A percentile compares a stretch with the other conserved stretches of the same genome.
Conservation (phyloP, 2,797 vertebrate species). For the Bryconaethiops microstoma region DNA sequence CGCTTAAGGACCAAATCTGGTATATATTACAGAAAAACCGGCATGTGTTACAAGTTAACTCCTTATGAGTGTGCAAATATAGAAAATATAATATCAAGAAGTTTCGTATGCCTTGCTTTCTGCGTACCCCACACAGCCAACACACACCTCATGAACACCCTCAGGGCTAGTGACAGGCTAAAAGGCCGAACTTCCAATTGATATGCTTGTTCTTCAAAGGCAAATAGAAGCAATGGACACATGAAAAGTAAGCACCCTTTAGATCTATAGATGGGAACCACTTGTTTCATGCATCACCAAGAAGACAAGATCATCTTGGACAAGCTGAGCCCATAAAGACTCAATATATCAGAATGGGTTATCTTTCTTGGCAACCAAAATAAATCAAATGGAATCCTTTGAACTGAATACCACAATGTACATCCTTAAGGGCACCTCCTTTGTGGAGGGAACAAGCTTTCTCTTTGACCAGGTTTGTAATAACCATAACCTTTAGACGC, state of each 20-base stretch:
- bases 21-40: background rate
- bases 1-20: background rate
- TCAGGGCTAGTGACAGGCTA: background rate
- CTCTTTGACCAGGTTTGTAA: background rate
- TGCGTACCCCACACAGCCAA: background rate
- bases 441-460: background rate
- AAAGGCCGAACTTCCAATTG: background rate
- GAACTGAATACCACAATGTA: background rate
- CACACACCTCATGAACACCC: background rate
- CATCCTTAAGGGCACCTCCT: background rate
- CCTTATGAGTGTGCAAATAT: background rate
- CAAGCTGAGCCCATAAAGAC: background rate
- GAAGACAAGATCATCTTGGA: background rate
- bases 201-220: slow-evolving; percentile 9
- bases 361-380: background rate
- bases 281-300: background rate
- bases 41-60: background rate
- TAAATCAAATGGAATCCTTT: background rate
- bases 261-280: background rate
- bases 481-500: background rate
- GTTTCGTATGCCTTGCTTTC: background rate
- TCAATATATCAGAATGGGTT: background rate
- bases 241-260: background rate
- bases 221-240: background rate
- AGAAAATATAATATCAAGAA: background rate